phyloP scores from a whole-genome alignment of 2,888 invertebrate species.

The Drosophila sordidula region DNA sequence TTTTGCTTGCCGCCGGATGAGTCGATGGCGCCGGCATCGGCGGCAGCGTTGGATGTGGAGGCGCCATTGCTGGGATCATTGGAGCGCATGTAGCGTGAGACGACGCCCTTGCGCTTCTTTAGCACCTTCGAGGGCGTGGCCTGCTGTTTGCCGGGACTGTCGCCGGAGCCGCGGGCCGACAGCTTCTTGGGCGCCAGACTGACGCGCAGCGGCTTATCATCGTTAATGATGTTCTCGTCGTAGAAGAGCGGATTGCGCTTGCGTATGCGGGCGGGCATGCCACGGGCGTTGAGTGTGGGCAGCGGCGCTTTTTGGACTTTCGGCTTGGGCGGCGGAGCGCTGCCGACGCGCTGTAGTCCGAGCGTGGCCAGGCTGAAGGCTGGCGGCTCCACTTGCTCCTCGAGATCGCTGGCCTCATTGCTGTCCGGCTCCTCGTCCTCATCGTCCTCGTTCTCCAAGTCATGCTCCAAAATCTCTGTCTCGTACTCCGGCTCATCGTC shows the following conservation, averaged over 20 bases:
- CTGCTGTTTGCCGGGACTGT: slow-evolving; percentile 47
- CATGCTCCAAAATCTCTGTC: slow-evolving; percentile 17
- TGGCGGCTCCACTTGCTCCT: slow-evolving; percentile 89
- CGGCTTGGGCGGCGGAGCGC: slow-evolving; percentile 90
- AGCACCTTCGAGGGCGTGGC: slow-evolving; percentile 85
- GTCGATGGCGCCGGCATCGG: slow-evolving; percentile 30
- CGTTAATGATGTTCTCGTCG: slow-evolving; percentile 95
- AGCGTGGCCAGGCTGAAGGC: slow-evolving; percentile 92
- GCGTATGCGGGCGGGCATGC: slow-evolving; percentile 95
- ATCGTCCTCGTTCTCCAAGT: slow-evolving; percentile 22
- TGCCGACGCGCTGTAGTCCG: slow-evolving; percentile 92
- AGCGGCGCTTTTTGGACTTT: slow-evolving; percentile 88
- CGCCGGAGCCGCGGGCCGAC: slow-evolving; percentile 40
- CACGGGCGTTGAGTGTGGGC: slow-evolving; percentile 93
- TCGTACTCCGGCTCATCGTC: slow-evolving; percentile 10
- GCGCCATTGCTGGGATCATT: slow-evolving; percentile 61
- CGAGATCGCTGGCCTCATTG: slow-evolving; percentile 84
- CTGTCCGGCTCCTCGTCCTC: slow-evolving; percentile 45
- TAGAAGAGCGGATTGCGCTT: slow-evolving; percentile 95
- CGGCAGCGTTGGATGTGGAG: slow-evolving; percentile 27
- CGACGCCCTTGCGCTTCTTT: slow-evolving; percentile 85
- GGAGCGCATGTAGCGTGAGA: slow-evolving; percentile 84
- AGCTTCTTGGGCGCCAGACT: slow-evolving; percentile 85
- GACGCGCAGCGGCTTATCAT: slow-evolving; percentile 90
- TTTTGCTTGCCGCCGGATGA: slow-evolving; percentile 15